Base-by-base conservation (phyloP, 2,113 vertebrate genomes). In the Pseudopipra pipra region DNA sequence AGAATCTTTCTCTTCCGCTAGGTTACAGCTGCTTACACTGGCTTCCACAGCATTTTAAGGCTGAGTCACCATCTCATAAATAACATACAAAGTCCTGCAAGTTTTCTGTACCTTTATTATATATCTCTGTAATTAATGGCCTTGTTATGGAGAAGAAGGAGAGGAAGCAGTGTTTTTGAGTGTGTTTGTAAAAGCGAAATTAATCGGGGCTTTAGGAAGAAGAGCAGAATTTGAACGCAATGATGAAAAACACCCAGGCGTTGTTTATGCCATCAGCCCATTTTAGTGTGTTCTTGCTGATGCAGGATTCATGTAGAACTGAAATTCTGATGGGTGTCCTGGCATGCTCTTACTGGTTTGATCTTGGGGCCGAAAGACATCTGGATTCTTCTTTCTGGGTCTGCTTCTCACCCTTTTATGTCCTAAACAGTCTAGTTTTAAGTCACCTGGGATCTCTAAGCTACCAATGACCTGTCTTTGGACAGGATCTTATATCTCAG, bases 101-200 rank as follows among this genome's bases (percentile, higher is more conserved):
- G 19, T 90, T 92, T 90, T 90, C 67, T 27, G 14, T 83, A 56
- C 59, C 39, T 71, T 93, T 92, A 74, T 90, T 96, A 85, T 85
- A 35, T 87, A 76, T 59, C 39, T 91, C 27, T 67, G 24, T 74
- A 86, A 56, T 81, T 62, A 87, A 83, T 52, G 17, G 11, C 20
- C 31, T 73, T 84, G 47, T 83, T 88, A 74, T 65, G 52, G 39
- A 85, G 52, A 70, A 76, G 47, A 61, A n/a, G 47, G 65, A 72
- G 55, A 8, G 19, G 28, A 65, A 84, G 30, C 52, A 83, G 25
- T 31, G 9, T 81, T 81, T 83, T 59, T 54, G 27, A 89, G 70
- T 3, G 3, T 79, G 41, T 52, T 87, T 72, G 37, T 85, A 68
- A 61, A 68, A 87, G 30, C 28, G 74, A 90, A 93, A 83, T 63